Evolutionary conservation across 1,140 invertebrate genomes (phyloP), one percentile per base, ranked within the genome.

Genomic region (Colletes latitarsis): DNA sequence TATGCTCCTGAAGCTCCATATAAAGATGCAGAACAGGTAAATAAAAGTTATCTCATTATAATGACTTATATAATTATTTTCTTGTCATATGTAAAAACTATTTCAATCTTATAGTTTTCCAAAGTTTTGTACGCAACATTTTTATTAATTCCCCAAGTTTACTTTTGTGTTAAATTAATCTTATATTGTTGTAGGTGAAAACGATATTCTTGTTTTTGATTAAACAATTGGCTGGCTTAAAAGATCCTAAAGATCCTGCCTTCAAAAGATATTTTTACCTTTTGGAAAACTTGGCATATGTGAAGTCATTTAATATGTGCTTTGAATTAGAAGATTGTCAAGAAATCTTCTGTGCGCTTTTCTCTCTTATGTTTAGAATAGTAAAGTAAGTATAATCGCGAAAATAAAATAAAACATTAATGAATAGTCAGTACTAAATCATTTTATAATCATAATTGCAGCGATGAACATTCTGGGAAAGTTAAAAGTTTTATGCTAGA

Each of bases 261-360:
- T 99, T 99, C 92, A 99, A 99, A 92, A 95, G 98, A 84, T 99
- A 99, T 92, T 99, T 99, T 93, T 99, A 99, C 93, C 94, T 98
- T 63, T 93, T 98, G 78, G 97, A 99, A 94, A 99, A 99, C 93
- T 94, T 99, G 81, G 98, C 98, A 12, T 99, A 98, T 93, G 98
- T 99, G 30, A 99, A 99, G 92, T 99, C 98, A 0, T 99, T 99
- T 93, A 99, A 99, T 92, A 99, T 99, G 96, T 99, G 98, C 93
- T 98, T 99, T 92, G 98, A 99, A 91, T 93, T 99, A 57, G 98
- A 99, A 92, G 98, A 99, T 92, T 99, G 97, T 88, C 98, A 99
- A 93, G 98, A 99, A 93, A 99, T 99, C 88, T 99, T 99, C 92
- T 98, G 98, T 90, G 96, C 96, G 58, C 94, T 99, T 1, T 99